Evolutionary conservation across 2,888 invertebrate genomes (phyloP).

Genomic region (Lymantria monacha): DNA sequence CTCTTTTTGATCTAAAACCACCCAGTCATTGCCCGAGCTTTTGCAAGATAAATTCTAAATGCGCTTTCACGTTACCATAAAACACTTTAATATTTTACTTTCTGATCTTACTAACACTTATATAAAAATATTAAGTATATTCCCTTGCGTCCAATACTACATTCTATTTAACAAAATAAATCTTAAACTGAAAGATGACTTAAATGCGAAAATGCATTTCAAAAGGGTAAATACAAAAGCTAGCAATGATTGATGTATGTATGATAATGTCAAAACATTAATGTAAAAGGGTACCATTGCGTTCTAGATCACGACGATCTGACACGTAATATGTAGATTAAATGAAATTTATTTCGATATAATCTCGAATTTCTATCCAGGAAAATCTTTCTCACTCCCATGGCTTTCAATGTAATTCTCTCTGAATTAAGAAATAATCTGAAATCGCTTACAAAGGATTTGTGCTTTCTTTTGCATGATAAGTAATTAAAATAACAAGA

Average conservation of each 20-base stretch:
- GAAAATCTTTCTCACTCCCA: not conserved
- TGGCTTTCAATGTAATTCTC: no score
- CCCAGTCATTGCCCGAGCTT: not conserved
- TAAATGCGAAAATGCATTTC: not conserved
- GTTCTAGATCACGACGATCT: not conserved
- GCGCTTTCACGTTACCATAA: not conserved
- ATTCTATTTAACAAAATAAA: not conserved
- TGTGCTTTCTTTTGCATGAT: no score
- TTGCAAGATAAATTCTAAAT: not conserved
- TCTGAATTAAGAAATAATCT: no score
- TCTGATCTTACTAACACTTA: not conserved
- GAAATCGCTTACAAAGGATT: no score
- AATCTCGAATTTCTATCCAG: conserved; percentile 29
- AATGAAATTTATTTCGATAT: conserved; percentile 33
- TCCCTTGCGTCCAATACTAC: not conserved
- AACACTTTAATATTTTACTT: not conserved
- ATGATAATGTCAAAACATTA: conserved; percentile 6
- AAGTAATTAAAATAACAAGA: no score
- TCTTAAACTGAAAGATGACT: not conserved
- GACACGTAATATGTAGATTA: conserved; percentile 23
- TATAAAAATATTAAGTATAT: not conserved
- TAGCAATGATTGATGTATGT: conserved; percentile 13
- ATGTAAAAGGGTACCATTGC: not conserved
- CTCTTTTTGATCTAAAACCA: not conserved
- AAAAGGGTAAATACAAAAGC: conserved; percentile 3